Evolutionary conservation across 2,888 invertebrate genomes (phyloP), one percentile per base, ranked within the genome.

Genomic region (Caenorhabditis panamensis): DNA sequence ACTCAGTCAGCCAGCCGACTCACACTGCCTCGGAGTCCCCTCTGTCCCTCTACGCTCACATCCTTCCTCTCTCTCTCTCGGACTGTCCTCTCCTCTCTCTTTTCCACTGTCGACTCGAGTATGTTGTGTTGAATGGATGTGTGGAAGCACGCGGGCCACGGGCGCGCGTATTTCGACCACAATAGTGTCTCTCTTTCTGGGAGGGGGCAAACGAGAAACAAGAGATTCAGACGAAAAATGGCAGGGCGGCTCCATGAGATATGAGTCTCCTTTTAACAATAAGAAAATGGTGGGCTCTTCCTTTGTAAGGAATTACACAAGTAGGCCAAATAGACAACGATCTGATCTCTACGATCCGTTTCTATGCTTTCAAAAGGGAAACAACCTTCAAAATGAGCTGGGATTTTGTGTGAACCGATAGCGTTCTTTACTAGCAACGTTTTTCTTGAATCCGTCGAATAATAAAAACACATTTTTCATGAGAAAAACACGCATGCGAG

Each of bases 121-220:
- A 54, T 72, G 63, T 63, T 63, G 54, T 73, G 73, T 59, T 51
- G 73, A 64, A 64, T 63, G 63, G 62, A 36, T 59, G 59, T 75
- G 67, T 76, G 61, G 37, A 68, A 68, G 76, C 67, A 68, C 67
- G 76, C 62, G 75, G 73, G 26, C 69, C 28, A 24, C 49, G 37
- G 31, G 63, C 22, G 63, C 61, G 61, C 61, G 61, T 61, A 61
- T 59, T 71, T 71, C 71, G 71, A 71, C 69, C 73, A 64, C 75
- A 69, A 66, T 61, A 61, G 18, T 61, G 28, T 59, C 37, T 67
- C 37, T 51, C 18, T 37, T 28, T 22, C 24, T 68, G n/a, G 47
- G 47, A 47, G 47, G 20, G 47, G 47, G 20, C 20, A 47, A 18
- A 20, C 18, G n/a, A 36, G 31, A 31, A 18, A 6, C 18, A 13